A percentile compares a stretch with the other conserved stretches of the same genome.
phyloP scores from a whole-genome alignment of 2,113 vertebrate genomes.

The Actinemys pallida region DNA sequence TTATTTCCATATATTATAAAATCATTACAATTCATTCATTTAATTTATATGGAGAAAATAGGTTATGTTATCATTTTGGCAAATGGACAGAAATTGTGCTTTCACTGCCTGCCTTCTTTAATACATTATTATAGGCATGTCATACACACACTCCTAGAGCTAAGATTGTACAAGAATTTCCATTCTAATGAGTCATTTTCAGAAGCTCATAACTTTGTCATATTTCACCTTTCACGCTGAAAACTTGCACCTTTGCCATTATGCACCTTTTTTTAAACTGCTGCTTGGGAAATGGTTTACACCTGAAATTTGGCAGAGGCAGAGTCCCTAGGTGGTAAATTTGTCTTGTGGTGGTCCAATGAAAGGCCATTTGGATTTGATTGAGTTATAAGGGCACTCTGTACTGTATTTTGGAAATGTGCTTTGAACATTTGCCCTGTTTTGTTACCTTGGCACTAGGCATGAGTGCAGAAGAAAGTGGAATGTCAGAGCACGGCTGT shows the following conservation, averaged over 20 bases:
- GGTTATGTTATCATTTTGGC: background rate
- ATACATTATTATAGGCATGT: background rate
- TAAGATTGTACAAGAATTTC: background rate
- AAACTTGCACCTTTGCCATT: background rate
- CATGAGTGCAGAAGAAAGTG: rapidly evolving
- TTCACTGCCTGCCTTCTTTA: background rate
- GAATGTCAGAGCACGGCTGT: rapidly evolving
- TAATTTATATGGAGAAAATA: slow-evolving; percentile 17
- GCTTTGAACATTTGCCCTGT: background rate
- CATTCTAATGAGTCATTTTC: background rate
- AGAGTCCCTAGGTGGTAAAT: background rate
- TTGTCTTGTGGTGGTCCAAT: no score
- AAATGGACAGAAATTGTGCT: background rate
- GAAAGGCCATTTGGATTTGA: background rate
- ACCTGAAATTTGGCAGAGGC: background rate
- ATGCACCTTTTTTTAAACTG: background rate
- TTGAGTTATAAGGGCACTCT: background rate
- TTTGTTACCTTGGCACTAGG: background rate
- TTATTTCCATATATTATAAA: slow-evolving; percentile 24
- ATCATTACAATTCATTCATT: slow-evolving; percentile 10
- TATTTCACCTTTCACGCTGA: slow-evolving; percentile 45
- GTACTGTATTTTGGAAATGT: background rate
- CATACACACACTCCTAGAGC: rapidly evolving
- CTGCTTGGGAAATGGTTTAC: background rate
- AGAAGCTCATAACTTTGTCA: background rate